These are phyloP conservation scores for Caenorhabditis macrosperma DNA, from an alignment of 2,888 invertebrate species.

Conservation along the genomic window DNA sequence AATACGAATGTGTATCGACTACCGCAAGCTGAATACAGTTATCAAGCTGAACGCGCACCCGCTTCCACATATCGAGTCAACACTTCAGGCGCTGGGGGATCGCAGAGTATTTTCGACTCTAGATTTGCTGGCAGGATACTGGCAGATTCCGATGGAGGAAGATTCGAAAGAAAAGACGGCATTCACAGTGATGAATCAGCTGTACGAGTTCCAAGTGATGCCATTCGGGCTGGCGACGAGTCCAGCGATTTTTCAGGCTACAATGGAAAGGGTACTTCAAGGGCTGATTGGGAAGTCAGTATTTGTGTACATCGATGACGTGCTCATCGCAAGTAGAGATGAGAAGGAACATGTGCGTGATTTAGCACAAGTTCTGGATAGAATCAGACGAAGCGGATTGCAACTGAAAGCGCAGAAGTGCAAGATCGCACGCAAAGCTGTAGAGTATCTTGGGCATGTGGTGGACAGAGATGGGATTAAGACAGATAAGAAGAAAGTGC, in stretches of 20 bases:
- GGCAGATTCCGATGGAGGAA: slow-evolving; percentile 65
- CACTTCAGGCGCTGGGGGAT: slow-evolving; percentile 51
- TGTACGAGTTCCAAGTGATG: no score
- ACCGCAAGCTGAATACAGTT: slow-evolving; percentile 64
- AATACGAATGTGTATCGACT: slow-evolving; percentile 68
- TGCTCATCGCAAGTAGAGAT: no score
- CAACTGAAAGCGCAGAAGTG: slow-evolving; percentile 12
- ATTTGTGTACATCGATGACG: no score
- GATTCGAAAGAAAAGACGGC: slow-evolving; percentile 53
- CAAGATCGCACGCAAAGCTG: neutral
- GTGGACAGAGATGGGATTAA: neutral
- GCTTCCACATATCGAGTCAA: slow-evolving; percentile 61
- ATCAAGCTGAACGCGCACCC: no score
- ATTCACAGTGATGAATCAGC: no score
- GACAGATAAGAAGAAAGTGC: slow-evolving; percentile 10
- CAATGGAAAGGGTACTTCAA: no score
- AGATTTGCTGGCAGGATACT: slow-evolving; percentile 67
- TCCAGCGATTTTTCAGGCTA: slow-evolving; percentile 72
- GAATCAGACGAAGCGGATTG: slow-evolving; percentile 3
- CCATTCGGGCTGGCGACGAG: slow-evolving; percentile 65
- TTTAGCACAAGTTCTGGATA: no score
- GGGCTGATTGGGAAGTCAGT: no score
- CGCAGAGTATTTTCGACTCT: slow-evolving; percentile 55
- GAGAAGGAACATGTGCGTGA: no score
- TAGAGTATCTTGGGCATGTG: slow-evolving; percentile 12